A percentile compares a stretch with the other conserved stretches of the same genome.
Evolutionary conservation across 2,888 invertebrate genomes (phyloP).

Genomic region (Rotaria macrura): DNA sequence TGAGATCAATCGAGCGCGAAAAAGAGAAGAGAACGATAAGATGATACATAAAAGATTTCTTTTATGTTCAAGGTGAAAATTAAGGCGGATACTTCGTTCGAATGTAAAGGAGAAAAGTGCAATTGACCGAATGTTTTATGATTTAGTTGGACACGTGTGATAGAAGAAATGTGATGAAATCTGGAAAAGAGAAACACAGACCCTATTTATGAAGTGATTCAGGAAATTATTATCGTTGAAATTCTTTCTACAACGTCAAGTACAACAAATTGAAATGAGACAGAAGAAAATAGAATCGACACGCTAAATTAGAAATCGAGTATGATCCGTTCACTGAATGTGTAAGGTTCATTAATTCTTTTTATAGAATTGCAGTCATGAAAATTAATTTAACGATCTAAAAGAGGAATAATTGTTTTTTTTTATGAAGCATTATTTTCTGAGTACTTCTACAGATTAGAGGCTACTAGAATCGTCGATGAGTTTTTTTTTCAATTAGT

Average conservation of each 20-base stretch:
- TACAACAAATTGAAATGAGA: neutral
- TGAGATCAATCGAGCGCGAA: slow-evolving; percentile 1
- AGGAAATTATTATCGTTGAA: neutral
- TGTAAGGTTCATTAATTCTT: no score
- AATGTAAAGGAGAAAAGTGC: neutral
- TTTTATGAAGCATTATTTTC: no score
- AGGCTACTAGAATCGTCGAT: no score
- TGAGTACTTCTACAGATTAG: no score
- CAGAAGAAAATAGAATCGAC: no score
- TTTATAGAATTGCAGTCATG: no score
- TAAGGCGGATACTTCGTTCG: neutral
- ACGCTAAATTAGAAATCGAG: no score
- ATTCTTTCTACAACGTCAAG: neutral
- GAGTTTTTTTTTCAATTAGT: no score
- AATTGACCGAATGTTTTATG: neutral
- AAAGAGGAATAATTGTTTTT: no score
- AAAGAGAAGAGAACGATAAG: neutral
- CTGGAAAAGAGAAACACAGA: neutral
- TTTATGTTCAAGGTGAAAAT: slow-evolving; percentile 8
- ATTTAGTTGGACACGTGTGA: neutral
- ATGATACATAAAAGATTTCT: neutral
- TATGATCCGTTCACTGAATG: no score
- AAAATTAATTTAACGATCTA: no score
- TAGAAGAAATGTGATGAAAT: neutral
- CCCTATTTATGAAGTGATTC: neutral